These are phyloP conservation scores for Meteorus colon DNA, from an alignment of 2,888 invertebrate genomes.

Conservation along the genomic window DNA sequence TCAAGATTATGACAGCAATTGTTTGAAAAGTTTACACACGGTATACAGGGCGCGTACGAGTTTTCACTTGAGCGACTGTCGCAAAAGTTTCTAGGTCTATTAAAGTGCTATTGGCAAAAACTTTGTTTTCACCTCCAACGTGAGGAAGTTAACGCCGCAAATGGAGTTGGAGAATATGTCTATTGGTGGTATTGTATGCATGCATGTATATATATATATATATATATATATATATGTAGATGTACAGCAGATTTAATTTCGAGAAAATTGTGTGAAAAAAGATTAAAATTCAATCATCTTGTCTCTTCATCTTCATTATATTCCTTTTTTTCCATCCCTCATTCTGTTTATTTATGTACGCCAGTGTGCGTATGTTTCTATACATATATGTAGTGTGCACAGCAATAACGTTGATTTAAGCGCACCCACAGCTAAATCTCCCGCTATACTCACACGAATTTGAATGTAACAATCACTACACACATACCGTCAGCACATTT, in stretches of 20 bases:
- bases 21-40: slow-evolving; percentile 13
- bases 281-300: slow-evolving; percentile 19
- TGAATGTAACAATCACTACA: slow-evolving; percentile 30
- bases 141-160: slow-evolving; percentile 33
- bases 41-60: slow-evolving; percentile 27
- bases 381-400: neutral
- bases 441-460: slow-evolving; percentile 15
- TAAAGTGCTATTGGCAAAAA: slow-evolving; percentile 38
- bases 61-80: slow-evolving; percentile 33
- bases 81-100: slow-evolving; percentile 40
- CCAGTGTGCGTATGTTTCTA: neutral
- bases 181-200: neutral
- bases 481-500: slow-evolving; percentile 1
- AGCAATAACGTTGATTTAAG: slow-evolving; percentile 29
- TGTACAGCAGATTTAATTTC: neutral
- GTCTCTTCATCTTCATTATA: neutral
- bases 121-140: slow-evolving; percentile 22
- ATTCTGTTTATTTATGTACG: neutral
- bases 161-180: slow-evolving; percentile 30
- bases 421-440: slow-evolving; percentile 2
- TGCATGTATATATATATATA: neutral
- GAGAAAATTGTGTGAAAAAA: neutral
- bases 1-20: slow-evolving; percentile 4
- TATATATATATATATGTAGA: too few species aligned
- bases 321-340: neutral